Evolutionary conservation across 2,888 invertebrate genomes (phyloP).

Genomic region (Sesia bembeciformis): DNA sequence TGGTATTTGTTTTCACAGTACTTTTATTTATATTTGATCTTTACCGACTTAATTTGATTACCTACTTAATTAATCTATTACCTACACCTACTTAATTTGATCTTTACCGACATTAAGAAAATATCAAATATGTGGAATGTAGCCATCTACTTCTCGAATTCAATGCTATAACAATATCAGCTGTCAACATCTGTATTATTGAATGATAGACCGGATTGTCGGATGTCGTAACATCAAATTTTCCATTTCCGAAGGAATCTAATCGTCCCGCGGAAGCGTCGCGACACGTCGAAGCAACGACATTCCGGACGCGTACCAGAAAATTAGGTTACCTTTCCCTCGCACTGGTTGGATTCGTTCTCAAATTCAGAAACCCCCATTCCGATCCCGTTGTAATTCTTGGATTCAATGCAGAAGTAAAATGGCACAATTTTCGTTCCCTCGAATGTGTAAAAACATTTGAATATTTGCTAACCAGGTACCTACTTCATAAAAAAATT

Average conservation of each 20-base stretch:
- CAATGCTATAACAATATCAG: background rate
- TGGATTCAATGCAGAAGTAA: conserved; percentile 38
- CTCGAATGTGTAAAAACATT: too few relatives aligned
- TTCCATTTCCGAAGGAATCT: conserved; percentile 52
- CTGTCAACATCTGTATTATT: conserved; percentile 18
- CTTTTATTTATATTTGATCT: background rate
- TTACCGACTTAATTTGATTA: too few relatives aligned
- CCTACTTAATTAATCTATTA: too few relatives aligned
- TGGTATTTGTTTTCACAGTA: background rate
- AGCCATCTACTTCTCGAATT: background rate
- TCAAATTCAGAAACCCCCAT: conserved; percentile 45
- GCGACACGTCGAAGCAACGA: conserved; percentile 22
- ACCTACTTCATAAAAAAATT: too few relatives aligned
- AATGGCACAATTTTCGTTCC: conserved; percentile 17
- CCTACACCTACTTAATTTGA: background rate
- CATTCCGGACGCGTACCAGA: conserved; percentile 30
- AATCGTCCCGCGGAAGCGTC: conserved; percentile 30
- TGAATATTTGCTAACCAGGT: too few relatives aligned
- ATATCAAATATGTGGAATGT: background rate
- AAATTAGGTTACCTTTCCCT: conserved; percentile 53
- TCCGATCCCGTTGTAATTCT: conserved; percentile 42
- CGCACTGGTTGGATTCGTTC: conserved; percentile 31
- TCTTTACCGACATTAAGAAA: background rate
- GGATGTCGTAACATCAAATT: conserved; percentile 43
- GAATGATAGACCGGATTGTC: conserved; percentile 42